Evolutionary conservation across 2,797 vertebrate species (phyloP), one percentile per base, ranked within the genome.

Genomic region (Coracias cyanogaster): DNA sequence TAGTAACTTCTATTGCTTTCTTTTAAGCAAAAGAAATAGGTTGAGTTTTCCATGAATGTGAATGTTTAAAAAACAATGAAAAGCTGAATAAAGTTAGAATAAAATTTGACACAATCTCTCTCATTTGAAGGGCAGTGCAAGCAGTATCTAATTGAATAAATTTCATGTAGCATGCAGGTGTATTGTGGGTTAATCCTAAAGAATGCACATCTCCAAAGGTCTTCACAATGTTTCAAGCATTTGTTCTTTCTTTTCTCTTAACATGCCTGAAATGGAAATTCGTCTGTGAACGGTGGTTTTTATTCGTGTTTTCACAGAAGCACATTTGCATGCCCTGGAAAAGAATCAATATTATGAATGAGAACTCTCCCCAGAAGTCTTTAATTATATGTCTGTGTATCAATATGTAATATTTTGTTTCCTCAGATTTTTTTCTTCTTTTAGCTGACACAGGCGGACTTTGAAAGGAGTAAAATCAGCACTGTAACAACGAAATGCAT

Each of bases 381-480:
- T 97, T 98, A 98, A 98, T 98, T 97, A 97, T 91, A 91, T 24
- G 66, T 86, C 96, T 97, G 79, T 97, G 94, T 98, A 97, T 97
- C 97, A 96, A 93, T 96, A 97, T 98, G 97, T 98, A 98, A 97
- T 97, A 96, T 95, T 97, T 97, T 97, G 96, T 98, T 98, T 95
- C 71, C 84, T 77, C 77, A 87, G 72, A 87, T 86, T 97, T 94
- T 92, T 70, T 87, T 79, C 87, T 94, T 94, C 91, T 96, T 97
- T 97, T 87, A 96, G 95, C 93, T 98, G 98, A 97, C 97, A 96
- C 92, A 96, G 92, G 73, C 93, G 96, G 89, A 96, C 97, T 97
- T 98, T 95, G 94, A 97, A 98, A 97, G 96, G 54, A 93, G 96
- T 95, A 97, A 97, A 97, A 98, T 97, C 97, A 97, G 95, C 94